phyloP scores from a whole-genome alignment of 2,797 vertebrate species.

The Aldrovandia affinis region DNA sequence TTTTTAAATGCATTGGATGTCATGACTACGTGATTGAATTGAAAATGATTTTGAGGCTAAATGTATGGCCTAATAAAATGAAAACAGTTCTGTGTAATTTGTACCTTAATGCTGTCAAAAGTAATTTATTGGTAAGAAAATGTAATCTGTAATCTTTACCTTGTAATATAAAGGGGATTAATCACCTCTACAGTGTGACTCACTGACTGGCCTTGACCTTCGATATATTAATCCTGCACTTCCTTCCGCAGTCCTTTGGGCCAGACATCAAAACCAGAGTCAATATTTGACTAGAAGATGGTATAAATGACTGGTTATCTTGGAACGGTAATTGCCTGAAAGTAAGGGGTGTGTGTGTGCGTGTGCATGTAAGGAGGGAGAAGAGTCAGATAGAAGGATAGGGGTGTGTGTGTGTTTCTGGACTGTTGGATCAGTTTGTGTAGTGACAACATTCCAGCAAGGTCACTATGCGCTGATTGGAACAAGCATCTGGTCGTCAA shows the following conservation, averaged over 20 bases:
- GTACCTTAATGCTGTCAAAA: background rate
- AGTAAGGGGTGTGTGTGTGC: background rate
- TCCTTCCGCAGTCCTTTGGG: background rate
- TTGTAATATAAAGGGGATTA: background rate
- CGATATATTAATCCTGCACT: background rate
- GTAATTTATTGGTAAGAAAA: background rate
- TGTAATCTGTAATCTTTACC: background rate
- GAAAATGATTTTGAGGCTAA: background rate
- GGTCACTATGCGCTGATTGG: slow-evolving; percentile 34
- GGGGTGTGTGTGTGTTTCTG: background rate
- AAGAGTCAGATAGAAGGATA: background rate
- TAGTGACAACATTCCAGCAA: slow-evolving; percentile 21
- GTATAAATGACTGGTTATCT: background rate
- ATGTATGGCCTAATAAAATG: background rate
- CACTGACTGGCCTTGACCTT: background rate
- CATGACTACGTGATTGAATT: background rate
- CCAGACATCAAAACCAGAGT: background rate
- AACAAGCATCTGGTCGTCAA: slow-evolving; percentile 25
- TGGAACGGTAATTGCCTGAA: slow-evolving; percentile 14
- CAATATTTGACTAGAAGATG: slow-evolving; percentile 27
- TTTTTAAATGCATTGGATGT: background rate
- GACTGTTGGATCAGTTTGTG: background rate
- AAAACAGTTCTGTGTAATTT: background rate
- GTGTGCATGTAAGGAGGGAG: background rate
- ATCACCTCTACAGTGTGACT: background rate